Evolutionary conservation across 1,140 invertebrate genomes (phyloP).

Genomic region (Bombus soroeensis): DNA sequence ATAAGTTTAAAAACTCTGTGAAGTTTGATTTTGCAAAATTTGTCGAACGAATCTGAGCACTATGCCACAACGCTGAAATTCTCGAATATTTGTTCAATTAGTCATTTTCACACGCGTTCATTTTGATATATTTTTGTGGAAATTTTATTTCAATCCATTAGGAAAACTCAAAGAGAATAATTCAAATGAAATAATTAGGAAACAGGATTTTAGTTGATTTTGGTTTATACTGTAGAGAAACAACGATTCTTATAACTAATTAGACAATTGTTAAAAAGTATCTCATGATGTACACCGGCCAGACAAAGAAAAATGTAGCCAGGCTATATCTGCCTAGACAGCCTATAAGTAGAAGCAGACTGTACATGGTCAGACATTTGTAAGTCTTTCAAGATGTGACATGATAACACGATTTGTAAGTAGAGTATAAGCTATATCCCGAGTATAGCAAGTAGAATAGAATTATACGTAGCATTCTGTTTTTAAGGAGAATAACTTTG

Average conservation of each 20-base stretch:
- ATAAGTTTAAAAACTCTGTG: too few species aligned
- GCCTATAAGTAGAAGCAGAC: not conserved
- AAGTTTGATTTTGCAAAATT: too few species aligned
- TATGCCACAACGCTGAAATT: too few species aligned
- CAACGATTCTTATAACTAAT: not conserved
- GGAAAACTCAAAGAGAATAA: too few species aligned
- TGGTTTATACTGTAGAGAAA: not conserved
- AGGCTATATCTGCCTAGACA: not conserved
- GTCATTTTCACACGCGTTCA: too few species aligned
- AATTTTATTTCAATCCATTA: too few species aligned
- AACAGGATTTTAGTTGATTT: not conserved
- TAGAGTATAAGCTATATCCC: not conserved
- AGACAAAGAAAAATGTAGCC: not conserved
- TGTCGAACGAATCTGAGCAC: too few species aligned
- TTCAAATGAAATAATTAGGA: too few species aligned
- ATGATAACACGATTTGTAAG: not conserved
- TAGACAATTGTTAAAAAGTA: not conserved
- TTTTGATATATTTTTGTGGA: too few species aligned
- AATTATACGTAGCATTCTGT: not conserved
- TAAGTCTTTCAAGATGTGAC: not conserved
- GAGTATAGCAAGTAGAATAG: not conserved
- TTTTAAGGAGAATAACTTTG: not conserved
- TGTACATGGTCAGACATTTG: not conserved
- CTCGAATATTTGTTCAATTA: too few species aligned
- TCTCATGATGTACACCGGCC: not conserved